Base-by-base conservation (phyloP, 2,888 invertebrate genomes). In the Lucinisca nassula region DNA sequence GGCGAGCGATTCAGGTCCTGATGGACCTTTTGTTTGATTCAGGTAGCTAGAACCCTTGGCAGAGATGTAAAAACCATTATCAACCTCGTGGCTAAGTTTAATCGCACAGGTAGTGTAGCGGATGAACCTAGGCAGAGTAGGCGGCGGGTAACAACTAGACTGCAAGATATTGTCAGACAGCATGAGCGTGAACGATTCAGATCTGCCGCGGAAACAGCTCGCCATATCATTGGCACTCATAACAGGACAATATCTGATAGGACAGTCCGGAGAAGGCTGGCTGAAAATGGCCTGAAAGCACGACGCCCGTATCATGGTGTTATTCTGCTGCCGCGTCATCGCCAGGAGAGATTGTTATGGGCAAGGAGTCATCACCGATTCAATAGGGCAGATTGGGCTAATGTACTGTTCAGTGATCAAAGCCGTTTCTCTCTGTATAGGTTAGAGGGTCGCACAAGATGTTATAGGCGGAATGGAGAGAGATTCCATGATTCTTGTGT, bases 371-470 rank as follows among this genome's bases (percentile, higher is more conserved):
- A 87, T 74, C 14, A 81, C 4, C 38, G 89, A 35, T 73, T 78
- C 21, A 86, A 79, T 8, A n/a, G 77, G 14, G 89, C 84, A 10
- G 87, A 84, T 38, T 89, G 84, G 82, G 77, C 87, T 12, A 83
- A 84, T 67, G 86, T 86, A 17, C 32, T 89, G 17, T 87, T 89
- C 74, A 72, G 55, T 0, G 86, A 89, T 37, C 79, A 82, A 35
- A 55, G 75, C 2, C 58, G 55, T 24, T 49, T 87, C 24, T 72
- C 17, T 0, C 27, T 72, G 6, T 27, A 49, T 14, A 3, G 58
- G 14, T 17, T 40, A 12, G 86, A 87, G 30, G 67, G 79, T 10
- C 49, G 82, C 10, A 67, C 38, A 0, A 58, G 78, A 1, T 55
- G 81, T n/a, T 84, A 79, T 55, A 75, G 79, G 17, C 81, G 84